Evolutionary conservation across 2,113 vertebrate species (phyloP), one percentile per base, ranked within the genome.

Genomic region (Pelecanoides urinatrix): DNA sequence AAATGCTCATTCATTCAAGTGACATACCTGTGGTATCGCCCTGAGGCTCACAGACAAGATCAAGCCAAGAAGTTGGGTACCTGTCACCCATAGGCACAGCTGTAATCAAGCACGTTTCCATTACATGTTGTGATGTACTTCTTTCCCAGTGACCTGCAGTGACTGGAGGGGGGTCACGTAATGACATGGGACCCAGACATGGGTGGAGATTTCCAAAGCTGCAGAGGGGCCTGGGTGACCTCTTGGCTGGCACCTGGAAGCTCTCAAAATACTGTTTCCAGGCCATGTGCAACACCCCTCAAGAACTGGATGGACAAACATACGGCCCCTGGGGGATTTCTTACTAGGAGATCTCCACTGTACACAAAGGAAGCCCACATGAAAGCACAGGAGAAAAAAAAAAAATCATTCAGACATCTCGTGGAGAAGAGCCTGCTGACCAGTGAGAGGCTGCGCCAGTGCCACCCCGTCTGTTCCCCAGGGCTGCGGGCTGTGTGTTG

Each of bases 61-160:
- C n/a, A 1, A 5, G 25, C 16, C 10, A 14, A 38, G 36, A 26
- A 1, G 10, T 11, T 7, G 7, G 67, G 18, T 29, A 6, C 12
- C 47, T n/a, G 3, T 16, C 2, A 9, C 4, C 23, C 10, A 14
- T 1, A 27, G 45, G 45, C 45, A 49, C 45, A 21, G 25, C 67
- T 70, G 25, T 20, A 65, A 50, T 38, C 19, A 38, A 52, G 47
- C 47, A 71, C 7, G 2, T 38, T 50, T 71, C 68, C 68, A 52
- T 71, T 20, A 55, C 29, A 17, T 7, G 29, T 55, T 13, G 8
- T 25, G 20, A 42, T 18, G 11, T 13, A 32, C 16, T 23, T 25
- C 70, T 65, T 65, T 17, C 62, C 3, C 27, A 21, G 62, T 38
- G 26, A 29, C 18, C 68, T 29, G 47, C 47, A 21, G n/a, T 11